Base-by-base conservation (phyloP, 2,888 invertebrate species). In the Diarsia rubi region DNA sequence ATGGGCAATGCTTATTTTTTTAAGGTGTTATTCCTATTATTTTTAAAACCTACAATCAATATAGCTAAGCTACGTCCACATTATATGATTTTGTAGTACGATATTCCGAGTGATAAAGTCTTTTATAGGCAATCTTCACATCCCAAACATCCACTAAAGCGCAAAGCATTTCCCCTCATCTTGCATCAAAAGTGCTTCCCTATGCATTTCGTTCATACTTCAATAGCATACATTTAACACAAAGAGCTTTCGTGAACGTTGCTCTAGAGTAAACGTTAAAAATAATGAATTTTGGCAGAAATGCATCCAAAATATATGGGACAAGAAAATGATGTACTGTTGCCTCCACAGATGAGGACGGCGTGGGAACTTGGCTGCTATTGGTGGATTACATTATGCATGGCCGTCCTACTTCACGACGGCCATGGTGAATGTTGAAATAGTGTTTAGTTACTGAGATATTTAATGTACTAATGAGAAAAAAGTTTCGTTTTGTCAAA, bases 251-350 rank as follows among this genome's bases (percentile, higher is more conserved):
- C 59, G 66, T 69, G 59, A 75, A 69, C 49, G 70, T 66, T 68
- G 72, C 70, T 42, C 54, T 69, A 76, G 67, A 74, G 80, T 83
- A 79, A 85, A 85, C 83, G 75, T 80, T 76, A 74, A 73, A 87
- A 87, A 75, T 85, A 87, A 87, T 81, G 83, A 85, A 85, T 83
- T 87, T 85, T 80, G 85, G 70, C 85, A 82, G 78, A 80, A 79
- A 83, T 86, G 87, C 87, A 87, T 85, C 75, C 66, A 76, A 80
- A 83, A 86, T 85, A 87, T 76, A 86, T 86, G 83, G 86, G 75
- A 67, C 87, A 75, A 72, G 72, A 52, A 66, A 67, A 74, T 87
- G 87, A 86, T 76, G 74, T 80, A 86, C 80, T 27, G 70, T 19
- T 65, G 78, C 69, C 74, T 78, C 59, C 37, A 75, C 24, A 52